Percentiles rank a stretch among this genome's conserved stretches.
These are phyloP conservation scores for Conistra vaccinii DNA, from an alignment of 2,888 invertebrate species.

Conservation along the genomic window DNA sequence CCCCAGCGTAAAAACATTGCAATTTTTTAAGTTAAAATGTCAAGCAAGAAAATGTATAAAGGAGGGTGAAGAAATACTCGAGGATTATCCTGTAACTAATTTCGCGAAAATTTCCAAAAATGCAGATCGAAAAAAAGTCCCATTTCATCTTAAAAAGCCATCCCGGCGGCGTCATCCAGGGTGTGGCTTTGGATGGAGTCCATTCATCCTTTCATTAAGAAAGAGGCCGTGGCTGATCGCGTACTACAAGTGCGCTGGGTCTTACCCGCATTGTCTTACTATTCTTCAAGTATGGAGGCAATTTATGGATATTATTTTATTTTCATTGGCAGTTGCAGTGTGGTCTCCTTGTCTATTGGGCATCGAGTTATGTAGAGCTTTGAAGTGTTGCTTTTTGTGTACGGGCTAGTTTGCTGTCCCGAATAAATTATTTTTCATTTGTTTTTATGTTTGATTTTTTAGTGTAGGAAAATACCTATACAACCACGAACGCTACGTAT, in stretches of 20 bases:
- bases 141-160: slow-evolving; percentile 42
- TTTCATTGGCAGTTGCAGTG: slow-evolving; percentile 68
- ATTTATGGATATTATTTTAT: slow-evolving; percentile 69
- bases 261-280: slow-evolving; percentile 70
- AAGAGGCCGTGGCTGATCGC: slow-evolving; percentile 41
- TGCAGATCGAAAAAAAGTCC: slow-evolving; percentile 65
- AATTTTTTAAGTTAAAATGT: slow-evolving; percentile 64
- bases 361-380: slow-evolving; percentile 65
- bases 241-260: slow-evolving; percentile 64
- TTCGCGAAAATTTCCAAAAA: slow-evolving; percentile 64
- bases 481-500: background rate
- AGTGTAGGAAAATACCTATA: background rate
- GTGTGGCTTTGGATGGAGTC: slow-evolving; percentile 36
- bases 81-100: slow-evolving; percentile 60
- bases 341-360: slow-evolving; percentile 73
- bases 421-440: slow-evolving; percentile 46
- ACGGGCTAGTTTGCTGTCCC: slow-evolving; percentile 39
- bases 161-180: slow-evolving; percentile 29
- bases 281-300: slow-evolving; percentile 66
- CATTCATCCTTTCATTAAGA: slow-evolving; percentile 38
- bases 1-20: slow-evolving; percentile 60
- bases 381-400: slow-evolving; percentile 69
- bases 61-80: slow-evolving; percentile 50
- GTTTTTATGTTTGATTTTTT: slow-evolving; percentile 5
- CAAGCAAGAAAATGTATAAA: slow-evolving; percentile 56